These are phyloP conservation scores for Theonella swinhoei DNA, from an alignment of 37 sponge, comb jelly and placozoan species.

Conservation along the genomic window DNA sequence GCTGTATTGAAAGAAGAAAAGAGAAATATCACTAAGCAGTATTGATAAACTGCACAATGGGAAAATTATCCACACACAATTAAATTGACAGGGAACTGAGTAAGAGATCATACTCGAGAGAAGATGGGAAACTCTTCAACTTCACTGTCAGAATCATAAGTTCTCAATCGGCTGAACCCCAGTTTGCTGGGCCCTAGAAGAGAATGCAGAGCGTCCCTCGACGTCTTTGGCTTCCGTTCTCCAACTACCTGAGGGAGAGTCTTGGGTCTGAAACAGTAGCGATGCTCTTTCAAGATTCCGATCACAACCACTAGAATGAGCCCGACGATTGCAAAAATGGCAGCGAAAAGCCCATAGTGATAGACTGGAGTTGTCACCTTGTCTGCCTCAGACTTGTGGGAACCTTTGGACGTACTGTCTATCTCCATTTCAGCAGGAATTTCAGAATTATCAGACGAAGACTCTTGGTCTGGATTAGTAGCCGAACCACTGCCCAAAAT, in stretches of 20 bases:
- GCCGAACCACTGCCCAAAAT: no score
- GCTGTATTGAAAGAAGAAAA: no score
- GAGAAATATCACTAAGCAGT: no score
- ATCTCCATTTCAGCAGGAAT: background rate
- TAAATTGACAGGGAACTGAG: background rate
- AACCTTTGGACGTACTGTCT: no score
- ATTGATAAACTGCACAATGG: no score
- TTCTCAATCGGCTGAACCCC: constrained; percentile 62
- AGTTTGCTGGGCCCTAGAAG: constrained; percentile 51
- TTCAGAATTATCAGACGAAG: background rate
- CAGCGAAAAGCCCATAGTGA: background rate
- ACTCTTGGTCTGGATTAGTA: no score
- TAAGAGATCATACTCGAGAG: constrained; percentile 19
- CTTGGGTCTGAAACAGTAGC: constrained; percentile 7
- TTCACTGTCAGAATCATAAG: constrained; percentile 77
- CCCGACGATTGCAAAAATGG: constrained; percentile 3
- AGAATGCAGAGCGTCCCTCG: constrained; percentile 39
- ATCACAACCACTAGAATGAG: constrained; percentile 13
- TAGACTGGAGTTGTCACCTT: background rate
- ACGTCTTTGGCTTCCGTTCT: background rate
- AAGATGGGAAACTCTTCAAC: constrained; percentile 58
- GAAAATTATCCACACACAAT: background rate
- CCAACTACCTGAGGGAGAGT: background rate
- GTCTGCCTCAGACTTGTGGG: background rate
- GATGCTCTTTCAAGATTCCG: constrained; percentile 35